Conservation (phyloP, 2,113 vertebrate species). For the Tragelaphus imberbis region DNA sequence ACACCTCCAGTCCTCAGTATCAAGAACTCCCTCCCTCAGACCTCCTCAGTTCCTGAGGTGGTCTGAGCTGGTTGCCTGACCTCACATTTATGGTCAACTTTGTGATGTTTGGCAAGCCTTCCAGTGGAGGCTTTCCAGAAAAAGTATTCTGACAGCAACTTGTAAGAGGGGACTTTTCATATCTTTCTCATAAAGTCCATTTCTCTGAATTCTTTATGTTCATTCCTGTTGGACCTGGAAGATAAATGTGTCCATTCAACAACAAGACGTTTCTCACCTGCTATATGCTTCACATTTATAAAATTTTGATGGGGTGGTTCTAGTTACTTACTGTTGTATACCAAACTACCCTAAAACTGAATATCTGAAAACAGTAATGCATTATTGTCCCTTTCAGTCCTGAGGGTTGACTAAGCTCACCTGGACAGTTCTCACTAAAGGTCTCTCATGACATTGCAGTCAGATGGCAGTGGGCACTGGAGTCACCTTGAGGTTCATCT, state of each 20-base stretch:
- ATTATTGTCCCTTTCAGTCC: not conserved
- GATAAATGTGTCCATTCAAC: not conserved
- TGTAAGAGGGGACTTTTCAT: not conserved
- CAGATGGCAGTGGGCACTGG: not conserved
- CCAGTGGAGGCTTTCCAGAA: not conserved
- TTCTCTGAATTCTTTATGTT: not conserved
- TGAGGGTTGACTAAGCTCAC: not conserved
- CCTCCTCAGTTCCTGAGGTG: not conserved
- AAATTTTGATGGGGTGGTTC: not conserved
- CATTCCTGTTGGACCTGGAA: not conserved
- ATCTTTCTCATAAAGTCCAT: not conserved
- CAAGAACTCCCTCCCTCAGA: not conserved
- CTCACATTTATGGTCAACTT: not conserved
- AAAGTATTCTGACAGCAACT: not conserved
- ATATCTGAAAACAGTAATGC: not conserved
- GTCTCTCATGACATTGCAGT: not conserved
- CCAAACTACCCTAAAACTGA: not conserved
- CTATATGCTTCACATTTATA: not conserved
- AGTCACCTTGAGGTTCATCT: not conserved
- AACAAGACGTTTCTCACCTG: not conserved
- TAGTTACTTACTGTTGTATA: not conserved
- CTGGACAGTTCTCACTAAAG: not conserved
- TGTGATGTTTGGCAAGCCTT: not conserved
- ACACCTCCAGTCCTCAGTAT: not conserved
- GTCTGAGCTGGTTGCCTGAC: not conserved